Percentiles rank a stretch among this genome's conserved stretches.
Evolutionary conservation across 2,113 vertebrate species (phyloP).

Genomic region (Oncorhynchus nerka): DNA sequence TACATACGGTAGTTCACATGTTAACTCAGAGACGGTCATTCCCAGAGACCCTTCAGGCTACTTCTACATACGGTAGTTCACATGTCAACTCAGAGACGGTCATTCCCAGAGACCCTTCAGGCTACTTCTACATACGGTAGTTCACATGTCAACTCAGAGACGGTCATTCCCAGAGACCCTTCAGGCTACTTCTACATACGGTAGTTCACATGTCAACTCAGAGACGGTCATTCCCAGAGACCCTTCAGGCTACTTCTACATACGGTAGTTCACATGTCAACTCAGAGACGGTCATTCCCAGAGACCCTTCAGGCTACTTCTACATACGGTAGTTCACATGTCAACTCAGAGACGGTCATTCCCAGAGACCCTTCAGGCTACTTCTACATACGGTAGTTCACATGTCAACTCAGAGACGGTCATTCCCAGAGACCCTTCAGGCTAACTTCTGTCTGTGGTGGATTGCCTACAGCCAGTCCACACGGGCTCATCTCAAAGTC

Average conservation of each 20-base stretch:
- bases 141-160: slow-evolving; percentile 15
- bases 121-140: slow-evolving; percentile 27
- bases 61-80: slow-evolving; percentile 22
- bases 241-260: slow-evolving; percentile 37
- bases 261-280: slow-evolving; percentile 22
- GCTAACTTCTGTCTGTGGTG: slow-evolving; percentile 27
- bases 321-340: slow-evolving; percentile 21
- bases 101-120: slow-evolving; percentile 41
- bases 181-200: slow-evolving; percentile 34
- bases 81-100: slow-evolving; percentile 28
- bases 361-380: slow-evolving; percentile 34
- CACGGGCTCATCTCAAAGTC: slow-evolving; percentile 24
- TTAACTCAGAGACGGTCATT: slow-evolving; percentile 37
- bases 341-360: slow-evolving; percentile 37
- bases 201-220: slow-evolving; percentile 16
- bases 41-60: slow-evolving; percentile 33
- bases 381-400: slow-evolving; percentile 20
- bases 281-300: slow-evolving; percentile 38
- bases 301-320: slow-evolving; percentile 34
- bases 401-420: slow-evolving; percentile 28
- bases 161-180: slow-evolving; percentile 43
- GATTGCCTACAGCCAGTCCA: slow-evolving; percentile 24
- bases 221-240: slow-evolving; percentile 40
- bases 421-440: slow-evolving; percentile 41
- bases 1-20: slow-evolving; percentile 21